A percentile compares a stretch with the other conserved stretches of the same genome.
Evolutionary conservation across 2,797 vertebrate species (phyloP).

Genomic region (Peromyscus aztecus): DNA sequence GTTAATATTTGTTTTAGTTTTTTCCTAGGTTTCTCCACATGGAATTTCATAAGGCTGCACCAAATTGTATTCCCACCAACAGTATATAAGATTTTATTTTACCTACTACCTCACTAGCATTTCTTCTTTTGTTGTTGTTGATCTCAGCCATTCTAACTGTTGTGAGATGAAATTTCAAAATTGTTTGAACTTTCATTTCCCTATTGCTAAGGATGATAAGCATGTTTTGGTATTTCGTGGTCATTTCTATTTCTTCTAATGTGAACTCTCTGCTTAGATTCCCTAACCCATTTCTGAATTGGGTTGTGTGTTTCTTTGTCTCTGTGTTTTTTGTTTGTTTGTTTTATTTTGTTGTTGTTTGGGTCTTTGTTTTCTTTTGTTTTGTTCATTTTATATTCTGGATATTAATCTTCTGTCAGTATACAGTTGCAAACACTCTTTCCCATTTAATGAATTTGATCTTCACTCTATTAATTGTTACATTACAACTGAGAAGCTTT

Average conservation of each 20-base stretch:
- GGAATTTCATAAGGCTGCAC: too few species aligned
- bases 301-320: neutral
- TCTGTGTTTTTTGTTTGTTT: neutral
- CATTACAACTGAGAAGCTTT: neutral
- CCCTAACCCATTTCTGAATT: neutral
- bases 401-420: neutral
- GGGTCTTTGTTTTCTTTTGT: neutral
- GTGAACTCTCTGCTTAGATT: neutral
- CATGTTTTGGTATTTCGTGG: neutral
- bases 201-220: neutral
- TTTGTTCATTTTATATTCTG: neutral
- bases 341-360: neutral
- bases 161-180: neutral
- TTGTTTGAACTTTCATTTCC: neutral
- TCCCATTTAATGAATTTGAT: too few species aligned
- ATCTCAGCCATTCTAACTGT: neutral
- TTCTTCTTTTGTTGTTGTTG: neutral
- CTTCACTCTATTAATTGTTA: neutral
- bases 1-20: neutral
- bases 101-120: neutral
- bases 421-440: neutral
- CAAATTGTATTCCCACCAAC: neutral
- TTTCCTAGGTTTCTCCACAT: neutral
- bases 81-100: neutral
- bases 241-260: neutral